Base-by-base conservation (phyloP, 2,113 vertebrate species). In the Cyrtonyx montezumae region DNA sequence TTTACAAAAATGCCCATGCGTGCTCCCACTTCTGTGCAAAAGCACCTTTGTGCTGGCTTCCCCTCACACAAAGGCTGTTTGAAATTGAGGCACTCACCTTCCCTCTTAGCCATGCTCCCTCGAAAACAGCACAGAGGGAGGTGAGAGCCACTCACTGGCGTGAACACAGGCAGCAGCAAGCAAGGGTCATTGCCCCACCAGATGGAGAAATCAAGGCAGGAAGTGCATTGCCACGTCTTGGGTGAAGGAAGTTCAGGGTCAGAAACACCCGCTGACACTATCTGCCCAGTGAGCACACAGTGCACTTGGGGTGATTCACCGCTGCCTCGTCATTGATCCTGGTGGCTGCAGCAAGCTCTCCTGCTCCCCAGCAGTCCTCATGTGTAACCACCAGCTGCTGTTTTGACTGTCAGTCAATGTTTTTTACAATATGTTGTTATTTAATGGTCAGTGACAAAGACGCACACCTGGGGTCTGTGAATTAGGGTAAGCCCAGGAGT, bases 401-500 rank as follows among this genome's bases (percentile, higher is more conserved):
- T n/a, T 71, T 78, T 87, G 84, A 94, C 92, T 71, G 61, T 8
- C 13, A 13, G 49, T 43, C 51, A n/a, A 40, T 9, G 37, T 28
- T 53, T 59, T 16, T 51, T 87, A 37, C 0, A 67, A 28, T 2
- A 0, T 46, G 25, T 40, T 93, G 28, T 61, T 73, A 73, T 82
- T 84, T 73, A 81, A 34, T 49, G n/a, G 53, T 45, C 75, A 69
- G 43, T 51, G 87, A 56, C 65, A 88, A 59, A 77, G 58, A 59
- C 25, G 7, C 0, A 4, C 63, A 84, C 43, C 59, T 94, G 87
- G 67, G 40, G 59, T 51, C 40, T 48, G 30, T 85, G 48, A 69
- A 45, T 19, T 90, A 77, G 93, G 90, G 63, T 94, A 95, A 94
- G 49, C 30, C 79, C 90, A 94, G 81, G 94, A 92, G 81, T 87